These are phyloP conservation scores for Adelges cooleyi DNA, from an alignment of 1,140 invertebrate species.

Conservation along the genomic window DNA sequence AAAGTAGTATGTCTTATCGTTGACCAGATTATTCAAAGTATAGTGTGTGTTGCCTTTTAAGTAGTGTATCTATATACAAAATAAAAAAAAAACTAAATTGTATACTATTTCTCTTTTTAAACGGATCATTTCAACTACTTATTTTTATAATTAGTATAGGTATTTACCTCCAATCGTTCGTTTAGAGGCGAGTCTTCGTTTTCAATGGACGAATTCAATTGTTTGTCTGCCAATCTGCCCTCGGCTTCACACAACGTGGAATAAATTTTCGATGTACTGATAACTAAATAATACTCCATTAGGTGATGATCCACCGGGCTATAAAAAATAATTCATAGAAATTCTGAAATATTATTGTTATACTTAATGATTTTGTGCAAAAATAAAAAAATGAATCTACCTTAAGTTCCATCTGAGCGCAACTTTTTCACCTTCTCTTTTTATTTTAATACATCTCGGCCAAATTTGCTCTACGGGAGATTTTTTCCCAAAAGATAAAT, in stretches of 20 bases:
- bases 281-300: neutral
- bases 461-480: neutral
- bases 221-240: neutral
- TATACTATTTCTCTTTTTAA: too few relatives aligned
- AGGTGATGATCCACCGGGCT: slow-evolving; percentile 5
- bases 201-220: neutral
- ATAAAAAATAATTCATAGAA: neutral
- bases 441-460: neutral
- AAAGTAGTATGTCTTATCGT: slow-evolving; percentile 41
- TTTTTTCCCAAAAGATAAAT: neutral
- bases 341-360: neutral
- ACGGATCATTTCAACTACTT: too few relatives aligned
- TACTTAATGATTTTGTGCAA: too few relatives aligned
- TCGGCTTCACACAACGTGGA: neutral
- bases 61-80: slow-evolving; percentile 39
- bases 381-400: neutral
- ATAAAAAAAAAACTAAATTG: too few relatives aligned
- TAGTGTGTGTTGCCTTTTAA: slow-evolving; percentile 44
- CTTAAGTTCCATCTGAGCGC: slow-evolving; percentile 1
- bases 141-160: too few relatives aligned
- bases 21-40: slow-evolving; percentile 44
- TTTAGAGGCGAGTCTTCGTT: neutral
- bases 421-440: neutral
- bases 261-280: slow-evolving; percentile 20
- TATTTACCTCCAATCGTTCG: slow-evolving; percentile 4